phyloP scores from a whole-genome alignment of 2,113 vertebrate genomes.

The Bubo blakistoni region DNA sequence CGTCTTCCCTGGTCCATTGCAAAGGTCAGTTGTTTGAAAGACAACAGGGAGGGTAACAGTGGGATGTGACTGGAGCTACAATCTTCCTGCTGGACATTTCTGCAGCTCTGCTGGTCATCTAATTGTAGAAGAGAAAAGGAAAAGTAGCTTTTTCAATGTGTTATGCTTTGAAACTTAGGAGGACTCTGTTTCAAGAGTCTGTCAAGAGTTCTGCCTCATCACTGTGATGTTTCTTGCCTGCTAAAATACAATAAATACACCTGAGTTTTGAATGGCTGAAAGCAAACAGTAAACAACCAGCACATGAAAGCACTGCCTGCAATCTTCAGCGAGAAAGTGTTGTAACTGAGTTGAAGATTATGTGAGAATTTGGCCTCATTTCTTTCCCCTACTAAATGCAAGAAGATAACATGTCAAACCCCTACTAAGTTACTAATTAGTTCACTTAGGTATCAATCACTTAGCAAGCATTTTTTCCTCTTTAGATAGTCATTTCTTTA shows the following conservation, averaged over 20 bases:
- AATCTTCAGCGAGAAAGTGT: neutral
- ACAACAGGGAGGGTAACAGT: neutral
- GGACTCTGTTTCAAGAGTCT: neutral
- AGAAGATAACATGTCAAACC: neutral
- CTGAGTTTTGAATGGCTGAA: neutral
- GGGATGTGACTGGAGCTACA: neutral
- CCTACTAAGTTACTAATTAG: neutral
- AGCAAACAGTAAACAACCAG: neutral
- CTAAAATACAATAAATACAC: neutral
- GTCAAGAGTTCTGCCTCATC: neutral
- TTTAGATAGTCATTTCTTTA: neutral
- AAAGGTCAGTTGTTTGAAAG: neutral
- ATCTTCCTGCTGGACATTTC: neutral
- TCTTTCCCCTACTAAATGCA: neutral
- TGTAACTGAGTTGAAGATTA: neutral
- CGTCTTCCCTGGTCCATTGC: neutral
- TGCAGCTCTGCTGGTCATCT: neutral
- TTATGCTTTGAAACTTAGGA: neutral
- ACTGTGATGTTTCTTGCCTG: neutral
- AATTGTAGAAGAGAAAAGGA: neutral
- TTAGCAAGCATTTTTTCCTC: neutral
- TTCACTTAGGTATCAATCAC: neutral
- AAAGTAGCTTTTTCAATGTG: neutral
- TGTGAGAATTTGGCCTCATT: neutral
- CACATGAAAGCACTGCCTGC: neutral